Conservation (phyloP, 30 jellyfish, hydroid and myxozoan species). For the Cassiopea andromeda region DNA sequence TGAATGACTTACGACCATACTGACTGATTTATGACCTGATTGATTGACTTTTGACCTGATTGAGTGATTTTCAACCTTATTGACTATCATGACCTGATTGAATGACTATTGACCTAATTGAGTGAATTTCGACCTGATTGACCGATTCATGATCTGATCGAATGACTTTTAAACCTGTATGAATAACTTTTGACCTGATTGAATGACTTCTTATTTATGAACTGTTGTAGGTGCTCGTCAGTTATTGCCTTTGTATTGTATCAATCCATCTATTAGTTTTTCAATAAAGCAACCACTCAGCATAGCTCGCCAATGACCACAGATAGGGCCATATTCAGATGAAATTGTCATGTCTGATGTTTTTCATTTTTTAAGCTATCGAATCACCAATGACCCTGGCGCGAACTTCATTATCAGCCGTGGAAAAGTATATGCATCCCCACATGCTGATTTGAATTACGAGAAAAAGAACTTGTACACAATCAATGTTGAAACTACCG, state of each 20-base stretch:
- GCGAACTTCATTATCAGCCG: conserved; percentile 58
- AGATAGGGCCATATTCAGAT: no score
- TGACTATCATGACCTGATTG: no score
- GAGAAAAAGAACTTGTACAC: conserved; percentile 54
- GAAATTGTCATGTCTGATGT: no score
- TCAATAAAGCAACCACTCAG: no score
- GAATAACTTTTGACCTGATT: no score
- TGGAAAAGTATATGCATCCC: conserved; percentile 65
- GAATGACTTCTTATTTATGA: no score
- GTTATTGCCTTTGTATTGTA: no score
- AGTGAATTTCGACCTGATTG: not conserved
- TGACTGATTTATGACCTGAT: not conserved
- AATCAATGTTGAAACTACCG: conserved; percentile 47
- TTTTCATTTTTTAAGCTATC: conserved; percentile 57
- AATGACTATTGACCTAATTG: not conserved
- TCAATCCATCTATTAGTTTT: no score
- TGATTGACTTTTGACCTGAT: not conserved
- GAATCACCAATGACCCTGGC: conserved; percentile 54
- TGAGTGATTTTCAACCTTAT: not conserved
- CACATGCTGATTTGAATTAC: conserved; percentile 68
- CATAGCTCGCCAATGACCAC: no score
- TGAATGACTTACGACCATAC: not conserved
- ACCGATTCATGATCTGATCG: not conserved
- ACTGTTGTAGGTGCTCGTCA: no score
- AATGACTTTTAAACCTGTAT: no score